A percentile compares a stretch with the other conserved stretches of the same genome.
phyloP scores from a whole-genome alignment of 2,113 vertebrate genomes.

The Cebidichthys violaceus region DNA sequence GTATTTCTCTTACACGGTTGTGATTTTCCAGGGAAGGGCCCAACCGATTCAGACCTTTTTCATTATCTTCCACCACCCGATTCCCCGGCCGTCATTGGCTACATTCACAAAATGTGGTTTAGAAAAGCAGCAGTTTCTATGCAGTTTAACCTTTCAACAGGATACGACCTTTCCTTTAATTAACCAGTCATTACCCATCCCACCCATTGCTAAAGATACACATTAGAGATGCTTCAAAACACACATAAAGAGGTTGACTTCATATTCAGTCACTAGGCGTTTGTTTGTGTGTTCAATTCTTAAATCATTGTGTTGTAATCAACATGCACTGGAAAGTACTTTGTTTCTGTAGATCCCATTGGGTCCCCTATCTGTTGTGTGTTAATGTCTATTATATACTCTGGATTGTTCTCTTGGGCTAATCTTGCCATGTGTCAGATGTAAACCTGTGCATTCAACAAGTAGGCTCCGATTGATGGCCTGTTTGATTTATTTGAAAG shows the following conservation, averaged over 20 bases:
- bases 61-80: slow-evolving; percentile 16
- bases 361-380: slow-evolving; percentile 72
- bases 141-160: slow-evolving; percentile 25
- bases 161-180: slow-evolving; percentile 38
- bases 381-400: slow-evolving; percentile 75
- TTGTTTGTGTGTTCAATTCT: slow-evolving; percentile 57
- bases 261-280: slow-evolving; percentile 50
- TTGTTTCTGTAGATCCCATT: slow-evolving; percentile 79
- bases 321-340: slow-evolving; percentile 88
- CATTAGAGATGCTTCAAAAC: slow-evolving; percentile 33
- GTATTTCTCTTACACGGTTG: slow-evolving; percentile 41
- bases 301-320: slow-evolving; percentile 77
- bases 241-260: slow-evolving; percentile 43
- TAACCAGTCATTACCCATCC: slow-evolving; percentile 34
- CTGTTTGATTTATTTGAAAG: slow-evolving; percentile 76
- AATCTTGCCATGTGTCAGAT: slow-evolving; percentile 59
- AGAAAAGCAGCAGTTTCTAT: slow-evolving; percentile 36
- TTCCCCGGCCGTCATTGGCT: slow-evolving; percentile 22
- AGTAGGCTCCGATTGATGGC: slow-evolving; percentile 41
- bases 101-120: slow-evolving; percentile 33
- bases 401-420: slow-evolving; percentile 72
- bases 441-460: slow-evolving; percentile 62
- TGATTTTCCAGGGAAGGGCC: slow-evolving; percentile 56
- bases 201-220: slow-evolving; percentile 17
- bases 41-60: slow-evolving; percentile 51